Evolutionary conservation across 2,797 vertebrate species (phyloP), one percentile per base, ranked within the genome.

Genomic region (Syngnathus rostellatus): DNA sequence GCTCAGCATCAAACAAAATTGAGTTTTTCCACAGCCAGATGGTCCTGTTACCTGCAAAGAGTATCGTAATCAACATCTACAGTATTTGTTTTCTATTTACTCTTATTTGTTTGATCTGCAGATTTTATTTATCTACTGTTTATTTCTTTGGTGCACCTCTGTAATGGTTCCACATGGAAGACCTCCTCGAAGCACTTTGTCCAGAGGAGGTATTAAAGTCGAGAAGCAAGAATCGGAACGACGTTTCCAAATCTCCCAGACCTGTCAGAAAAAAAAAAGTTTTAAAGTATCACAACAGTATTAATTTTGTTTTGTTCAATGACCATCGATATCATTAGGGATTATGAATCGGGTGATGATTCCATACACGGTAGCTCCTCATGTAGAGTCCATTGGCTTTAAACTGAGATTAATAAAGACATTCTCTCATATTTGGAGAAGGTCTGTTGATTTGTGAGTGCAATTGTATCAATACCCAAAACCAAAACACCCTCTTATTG

Each of bases 21-120:
- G 92, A 73, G 89, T 93, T 86, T 94, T 94, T n/a, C 93, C 93
- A 84, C 92, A 93, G 68, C 92, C 93, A 37, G 93, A 90, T 25
- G 92, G 92, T 21, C 93, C 90, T 11, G 91, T 89, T 78, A 94
- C 78, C 93, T 94, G 48, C 4, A 25, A 23, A 53, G 16, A 50
- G 62, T 16, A 41, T 25, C 23, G 5, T 23, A 6, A 25, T 14
- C 21, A 54, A 10, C 51, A 23, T 54, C 4, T 25, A 54, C 21
- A 25, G 25, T 25, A 25, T 25, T 25, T 25, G 25, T 25, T 25
- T 25, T 25, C 25, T 25, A 25, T 25, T 25, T 25, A 25, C 25
- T 25, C 25, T 25, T 25, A 25, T 25, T 25, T 25, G 25, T 25
- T 25, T 25, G 25, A 25, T 25, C 25, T 25, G 25, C 25, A 25